A percentile compares a stretch with the other conserved stretches of the same genome.
These are phyloP conservation scores for Pectinophora gossypiella DNA, from an alignment of 1,140 invertebrate species.

Conservation along the genomic window DNA sequence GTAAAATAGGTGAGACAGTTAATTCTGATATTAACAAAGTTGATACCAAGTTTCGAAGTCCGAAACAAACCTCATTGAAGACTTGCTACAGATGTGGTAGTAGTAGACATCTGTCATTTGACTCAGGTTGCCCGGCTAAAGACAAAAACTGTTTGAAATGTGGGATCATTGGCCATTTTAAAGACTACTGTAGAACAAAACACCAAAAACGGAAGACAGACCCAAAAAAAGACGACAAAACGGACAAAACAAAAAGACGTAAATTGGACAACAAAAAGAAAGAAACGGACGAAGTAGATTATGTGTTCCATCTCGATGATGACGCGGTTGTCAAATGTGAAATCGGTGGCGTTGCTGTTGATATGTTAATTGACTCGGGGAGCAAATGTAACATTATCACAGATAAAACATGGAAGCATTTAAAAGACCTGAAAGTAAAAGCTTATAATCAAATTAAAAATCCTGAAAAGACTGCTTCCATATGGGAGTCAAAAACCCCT, in stretches of 20 bases:
- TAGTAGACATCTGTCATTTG: constrained; percentile 7
- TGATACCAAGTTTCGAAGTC: constrained; percentile 5
- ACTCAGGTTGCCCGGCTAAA: constrained; percentile 13
- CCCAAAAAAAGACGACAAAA: not conserved
- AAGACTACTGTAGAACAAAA: constrained; percentile 15
- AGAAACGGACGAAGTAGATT: not conserved
- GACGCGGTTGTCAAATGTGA: constrained; percentile 4
- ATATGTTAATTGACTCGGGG: constrained; percentile 23
- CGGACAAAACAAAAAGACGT: not conserved
- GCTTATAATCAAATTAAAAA: constrained; percentile 13
- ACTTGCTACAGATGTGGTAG: constrained; percentile 19
- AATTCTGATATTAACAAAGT: not conserved
- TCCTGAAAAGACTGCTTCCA: constrained; percentile 18
- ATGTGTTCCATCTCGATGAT: constrained; percentile 21
- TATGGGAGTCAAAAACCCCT: constrained; percentile 3
- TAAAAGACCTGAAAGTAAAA: constrained; percentile 3
- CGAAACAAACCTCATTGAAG: not conserved
- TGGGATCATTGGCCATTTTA: constrained; percentile 16
- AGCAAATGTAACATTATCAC: constrained; percentile 17
- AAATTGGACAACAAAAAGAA: not conserved
- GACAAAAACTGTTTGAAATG: constrained; percentile 15
- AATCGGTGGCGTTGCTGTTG: constrained; percentile 13
- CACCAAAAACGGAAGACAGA: constrained; percentile 14
- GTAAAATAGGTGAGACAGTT: constrained; percentile 7
- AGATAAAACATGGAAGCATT: constrained; percentile 12